Evolutionary conservation across 2,888 invertebrate species (phyloP), one percentile per base, ranked within the genome.

Genomic region (Ganaspis brasiliensis): DNA sequence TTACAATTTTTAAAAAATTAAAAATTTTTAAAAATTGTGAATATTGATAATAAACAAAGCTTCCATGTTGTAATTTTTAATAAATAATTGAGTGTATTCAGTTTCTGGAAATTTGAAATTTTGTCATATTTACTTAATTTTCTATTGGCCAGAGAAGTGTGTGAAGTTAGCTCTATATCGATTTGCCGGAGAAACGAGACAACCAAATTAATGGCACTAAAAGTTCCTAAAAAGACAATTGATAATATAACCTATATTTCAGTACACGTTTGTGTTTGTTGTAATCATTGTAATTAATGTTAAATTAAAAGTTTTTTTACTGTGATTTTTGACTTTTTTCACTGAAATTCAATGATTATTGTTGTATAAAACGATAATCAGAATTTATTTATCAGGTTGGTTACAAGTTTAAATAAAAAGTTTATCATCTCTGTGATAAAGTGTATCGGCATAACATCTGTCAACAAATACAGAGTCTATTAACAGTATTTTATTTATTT

Each of bases 371-470:
- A 24, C 24, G 14, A 45, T 16, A 26, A 14, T 45, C n/a, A 26
- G 8, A 21, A 45, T 45, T 67, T 37, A 1, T 37, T 40, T 19
- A 14, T 63, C 2, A 63, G 3, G 45, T 45, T 16, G 26, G 40
- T 26, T n/a, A 45, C 9, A n/a, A 67, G 16, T 26, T 67, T 16
- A 19, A 67, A 67, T 24, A n/a, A 59, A 35, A 35, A 52, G 6
- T 19, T 19, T 19, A 8, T 52, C 19, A n/a, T n/a, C 8, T n/a
- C 12, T 49, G 5, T 19, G 9, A 52, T 16, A 52, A 52, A 52
- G 31, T 4, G 31, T 31, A 2, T 31, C 31, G 31, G 31, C 31
- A 31, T 35, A n/a, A 26, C 59, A 59, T 59, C 31, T 59, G 59
- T 59, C 31, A 31, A 31, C 6, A 31, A 31, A 31, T 4, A 31